Base-by-base conservation (phyloP, 1,140 invertebrate genomes). In the Bacillus rossius region DNA sequence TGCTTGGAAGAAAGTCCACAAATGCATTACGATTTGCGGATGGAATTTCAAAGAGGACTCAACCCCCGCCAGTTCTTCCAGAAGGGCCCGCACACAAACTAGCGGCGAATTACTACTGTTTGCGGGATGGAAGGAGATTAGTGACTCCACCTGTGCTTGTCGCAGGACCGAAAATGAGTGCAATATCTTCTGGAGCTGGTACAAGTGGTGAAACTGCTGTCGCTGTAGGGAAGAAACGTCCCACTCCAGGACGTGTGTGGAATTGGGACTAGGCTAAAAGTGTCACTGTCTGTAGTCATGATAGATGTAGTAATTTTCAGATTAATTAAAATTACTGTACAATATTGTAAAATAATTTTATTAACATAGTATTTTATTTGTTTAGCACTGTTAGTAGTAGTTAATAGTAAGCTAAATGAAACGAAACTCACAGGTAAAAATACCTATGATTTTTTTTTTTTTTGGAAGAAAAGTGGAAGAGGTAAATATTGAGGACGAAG, bases 71-170 rank as follows among this genome's bases (percentile, higher is more conserved):
- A 20, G 66, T 62, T 16, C 48, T 78, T n/a, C 77, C 76, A 8
- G 64, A 64, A 25, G 77, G 77, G 1, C 66, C 71, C 10, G 59
- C 64, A 52, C 67, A 73, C 57, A 73, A 74, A 54, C 55, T 78
- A 14, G 59, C 65, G 26, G 52, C n/a, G 7, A 78, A 78, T 62
- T 76, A 76, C 52, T 78, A 78, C 60, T 72, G 53, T 40, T 65
- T 63, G 16, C 61, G 75, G 23, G 77, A 78, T 73, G 75, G 64
- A 1, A 63, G 77, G 37, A 55, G 73, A 57, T 66, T 67, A 53
- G 59, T 64, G 7, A 59, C 51, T 23, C 75, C 71, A 8, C 75
- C 76, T 16, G 29, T 50, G 8, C 38, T 68, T 14, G 25, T 74
- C n/a, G 57, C 64, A 25, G 61, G 22, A 8, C 16, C 14, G 57